Percentiles rank a stretch among this genome's conserved stretches.
Evolutionary conservation across 2,113 vertebrate genomes (phyloP).

Genomic region (Macrotus californicus): DNA sequence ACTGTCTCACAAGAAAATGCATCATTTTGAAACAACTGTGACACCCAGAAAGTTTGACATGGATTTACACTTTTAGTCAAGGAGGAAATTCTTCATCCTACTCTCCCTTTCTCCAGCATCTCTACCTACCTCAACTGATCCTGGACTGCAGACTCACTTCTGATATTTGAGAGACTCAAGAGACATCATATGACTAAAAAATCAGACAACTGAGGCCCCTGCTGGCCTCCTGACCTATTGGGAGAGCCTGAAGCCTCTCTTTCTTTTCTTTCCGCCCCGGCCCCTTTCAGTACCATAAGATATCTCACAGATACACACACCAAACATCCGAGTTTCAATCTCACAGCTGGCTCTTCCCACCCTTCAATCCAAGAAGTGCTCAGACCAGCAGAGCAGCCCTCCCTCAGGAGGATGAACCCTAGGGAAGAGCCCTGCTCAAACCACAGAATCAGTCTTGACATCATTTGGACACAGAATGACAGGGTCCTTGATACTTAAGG

Average conservation of each 20-base stretch:
- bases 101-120: neutral
- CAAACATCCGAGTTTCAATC: neutral
- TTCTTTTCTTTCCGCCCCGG: neutral
- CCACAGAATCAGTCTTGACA: neutral
- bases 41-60: neutral
- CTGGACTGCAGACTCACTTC: neutral
- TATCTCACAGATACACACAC: neutral
- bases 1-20: neutral
- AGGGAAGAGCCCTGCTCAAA: neutral
- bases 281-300: neutral
- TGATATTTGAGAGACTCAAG: neutral
- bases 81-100: neutral
- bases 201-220: neutral
- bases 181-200: neutral
- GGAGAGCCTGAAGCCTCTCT: neutral
- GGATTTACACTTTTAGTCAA: neutral
- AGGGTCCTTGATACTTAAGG: neutral
- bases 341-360: neutral
- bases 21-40: neutral
- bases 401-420: neutral
- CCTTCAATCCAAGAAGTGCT: neutral
- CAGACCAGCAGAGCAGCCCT: neutral
- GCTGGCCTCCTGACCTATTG: neutral
- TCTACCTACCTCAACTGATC: neutral
- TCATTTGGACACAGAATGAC: neutral